A percentile compares a stretch with the other conserved stretches of the same genome.
phyloP scores from a whole-genome alignment of 2,113 vertebrate species.

The Archilochus colubris region DNA sequence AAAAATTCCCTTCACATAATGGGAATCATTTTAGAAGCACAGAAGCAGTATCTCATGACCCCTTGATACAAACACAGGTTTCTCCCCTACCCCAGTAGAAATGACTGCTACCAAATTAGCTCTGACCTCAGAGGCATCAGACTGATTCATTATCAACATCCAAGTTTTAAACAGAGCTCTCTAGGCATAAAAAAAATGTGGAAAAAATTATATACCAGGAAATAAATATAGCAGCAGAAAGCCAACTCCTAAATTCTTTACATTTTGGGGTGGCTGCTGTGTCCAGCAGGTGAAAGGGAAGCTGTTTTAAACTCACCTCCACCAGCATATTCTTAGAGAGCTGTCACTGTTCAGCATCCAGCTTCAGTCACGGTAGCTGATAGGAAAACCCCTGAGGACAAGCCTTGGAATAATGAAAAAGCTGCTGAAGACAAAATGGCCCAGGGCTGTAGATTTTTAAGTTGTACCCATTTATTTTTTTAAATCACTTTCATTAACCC shows the following conservation, averaged over 20 bases:
- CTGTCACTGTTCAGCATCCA: neutral
- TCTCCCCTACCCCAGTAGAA: neutral
- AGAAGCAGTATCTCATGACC: neutral
- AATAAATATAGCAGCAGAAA: neutral
- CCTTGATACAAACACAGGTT: neutral
- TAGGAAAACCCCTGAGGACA: neutral
- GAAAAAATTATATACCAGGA: neutral
- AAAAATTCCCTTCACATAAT: neutral
- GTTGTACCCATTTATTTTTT: neutral
- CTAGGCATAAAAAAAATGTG: neutral
- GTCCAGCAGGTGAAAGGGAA: neutral
- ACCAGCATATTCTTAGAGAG: neutral
- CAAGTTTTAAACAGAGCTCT: neutral
- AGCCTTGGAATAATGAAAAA: neutral
- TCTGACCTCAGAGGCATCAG: neutral
- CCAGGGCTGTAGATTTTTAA: neutral
- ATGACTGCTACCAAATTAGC: neutral
- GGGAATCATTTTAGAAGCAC: neutral
- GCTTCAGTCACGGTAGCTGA: neutral
- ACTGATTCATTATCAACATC: neutral
- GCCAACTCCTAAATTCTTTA: neutral
- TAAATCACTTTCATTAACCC: conserved; percentile 26
- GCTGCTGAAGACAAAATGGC: neutral
- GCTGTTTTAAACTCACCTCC: neutral
- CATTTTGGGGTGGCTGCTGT: fast-evolving